A percentile compares a stretch with the other conserved stretches of the same genome.
Conservation (phyloP, 1,140 invertebrate species). For the Sitophilus oryzae region DNA sequence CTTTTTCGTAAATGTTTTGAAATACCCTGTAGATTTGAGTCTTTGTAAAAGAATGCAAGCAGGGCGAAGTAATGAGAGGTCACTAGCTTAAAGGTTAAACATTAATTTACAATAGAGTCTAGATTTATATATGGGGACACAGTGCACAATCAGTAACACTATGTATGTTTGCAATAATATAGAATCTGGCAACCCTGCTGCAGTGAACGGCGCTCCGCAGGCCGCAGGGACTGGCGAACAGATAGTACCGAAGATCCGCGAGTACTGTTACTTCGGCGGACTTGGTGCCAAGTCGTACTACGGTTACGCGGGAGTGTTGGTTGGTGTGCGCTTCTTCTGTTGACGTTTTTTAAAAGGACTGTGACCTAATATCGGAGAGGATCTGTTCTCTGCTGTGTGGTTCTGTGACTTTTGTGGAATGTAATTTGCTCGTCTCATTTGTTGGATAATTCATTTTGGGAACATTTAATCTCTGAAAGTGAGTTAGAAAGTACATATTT, state of each 20-base stretch:
- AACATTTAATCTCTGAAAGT: conserved; percentile 2
- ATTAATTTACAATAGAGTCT: too few species aligned
- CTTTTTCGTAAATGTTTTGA: too few species aligned
- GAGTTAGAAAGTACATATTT: not conserved
- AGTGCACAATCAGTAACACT: too few species aligned
- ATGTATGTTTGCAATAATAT: too few species aligned
- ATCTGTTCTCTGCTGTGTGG: conserved; percentile 2
- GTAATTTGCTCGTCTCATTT: not conserved
- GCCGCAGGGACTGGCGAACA: conserved; percentile 1
- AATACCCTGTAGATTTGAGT: too few species aligned
- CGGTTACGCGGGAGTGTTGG: too few species aligned
- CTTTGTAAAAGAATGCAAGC: too few species aligned
- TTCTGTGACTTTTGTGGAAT: conserved; percentile 14
- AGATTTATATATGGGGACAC: too few species aligned
- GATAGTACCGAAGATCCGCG: not conserved
- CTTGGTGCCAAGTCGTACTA: not conserved
- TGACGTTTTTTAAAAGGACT: conserved; percentile 9
- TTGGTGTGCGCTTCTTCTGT: conserved; percentile 10
- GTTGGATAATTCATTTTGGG: conserved; percentile 8
- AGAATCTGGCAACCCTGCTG: too few species aligned
- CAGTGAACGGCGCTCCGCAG: conserved; percentile 17
- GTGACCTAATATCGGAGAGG: conserved; percentile 9
- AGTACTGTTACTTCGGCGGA: conserved; percentile 19
- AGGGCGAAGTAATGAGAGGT: too few species aligned
- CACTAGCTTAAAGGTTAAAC: too few species aligned